Evolutionary conservation across 2,113 vertebrate genomes (phyloP).

Genomic region (Apteryx mantelli): DNA sequence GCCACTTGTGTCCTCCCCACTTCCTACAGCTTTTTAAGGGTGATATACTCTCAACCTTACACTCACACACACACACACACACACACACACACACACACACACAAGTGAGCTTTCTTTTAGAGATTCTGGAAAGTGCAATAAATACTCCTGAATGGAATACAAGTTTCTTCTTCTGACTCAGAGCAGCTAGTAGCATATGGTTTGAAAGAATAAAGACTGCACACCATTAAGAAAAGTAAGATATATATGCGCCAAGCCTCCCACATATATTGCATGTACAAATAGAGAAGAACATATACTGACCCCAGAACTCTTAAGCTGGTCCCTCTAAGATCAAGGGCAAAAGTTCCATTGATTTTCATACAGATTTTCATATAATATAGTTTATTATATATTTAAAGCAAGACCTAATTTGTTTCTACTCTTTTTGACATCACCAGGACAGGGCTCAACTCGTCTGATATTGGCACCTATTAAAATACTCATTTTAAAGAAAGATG

Average conservation of each 20-base stretch:
- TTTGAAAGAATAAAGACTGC: neutral
- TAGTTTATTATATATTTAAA: neutral
- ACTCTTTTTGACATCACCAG: neutral
- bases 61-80: neutral
- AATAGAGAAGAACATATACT: neutral
- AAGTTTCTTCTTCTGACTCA: slow-evolving; percentile 39
- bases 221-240: slow-evolving; percentile 4
- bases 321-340: neutral
- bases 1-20: neutral
- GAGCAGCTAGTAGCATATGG: slow-evolving; percentile 41
- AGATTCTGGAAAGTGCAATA: slow-evolving; percentile 35
- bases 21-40: neutral
- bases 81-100: neutral
- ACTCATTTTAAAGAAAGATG: neutral
- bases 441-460: neutral
- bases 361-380: neutral
- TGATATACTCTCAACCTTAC: neutral
- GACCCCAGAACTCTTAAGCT: neutral
- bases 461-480: slow-evolving; percentile 22
- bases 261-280: neutral
- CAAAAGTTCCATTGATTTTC: neutral
- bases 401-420: neutral
- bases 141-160: slow-evolving; percentile 15
- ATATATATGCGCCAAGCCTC: neutral
- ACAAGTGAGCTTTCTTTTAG: neutral